Evolutionary conservation across 2,113 vertebrate species (phyloP).

Genomic region (Ammodramus savannarum): DNA sequence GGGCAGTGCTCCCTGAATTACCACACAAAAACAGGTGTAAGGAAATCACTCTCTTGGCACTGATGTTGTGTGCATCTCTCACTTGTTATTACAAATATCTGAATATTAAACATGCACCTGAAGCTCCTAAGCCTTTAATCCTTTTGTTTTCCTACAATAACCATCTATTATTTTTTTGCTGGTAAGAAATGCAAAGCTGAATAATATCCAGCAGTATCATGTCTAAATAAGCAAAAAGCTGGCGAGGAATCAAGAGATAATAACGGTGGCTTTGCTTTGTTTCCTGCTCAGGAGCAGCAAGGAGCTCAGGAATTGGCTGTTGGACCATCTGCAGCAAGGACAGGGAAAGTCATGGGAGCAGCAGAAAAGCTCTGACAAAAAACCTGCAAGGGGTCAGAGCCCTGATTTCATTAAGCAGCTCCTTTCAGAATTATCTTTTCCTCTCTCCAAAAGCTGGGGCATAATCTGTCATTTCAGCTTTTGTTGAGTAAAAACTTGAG

Average conservation of each 20-base stretch:
- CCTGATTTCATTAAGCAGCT: background rate
- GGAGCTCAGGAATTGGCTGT: background rate
- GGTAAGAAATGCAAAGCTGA: background rate
- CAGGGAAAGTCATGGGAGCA: background rate
- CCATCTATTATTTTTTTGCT: background rate
- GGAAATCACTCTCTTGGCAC: background rate
- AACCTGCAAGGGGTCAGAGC: background rate
- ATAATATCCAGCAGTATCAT: background rate
- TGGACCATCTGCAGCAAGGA: slow-evolving; percentile 49
- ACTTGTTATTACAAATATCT: background rate
- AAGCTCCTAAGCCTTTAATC: background rate
- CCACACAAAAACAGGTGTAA: background rate
- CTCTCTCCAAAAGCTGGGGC: background rate
- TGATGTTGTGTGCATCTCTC: background rate
- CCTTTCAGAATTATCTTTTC: background rate
- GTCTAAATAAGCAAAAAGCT: background rate
- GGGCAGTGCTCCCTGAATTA: background rate
- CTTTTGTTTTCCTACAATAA: background rate
- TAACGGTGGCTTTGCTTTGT: slow-evolving; percentile 1
- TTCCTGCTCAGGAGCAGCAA: slow-evolving; percentile 29
- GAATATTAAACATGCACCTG: background rate
- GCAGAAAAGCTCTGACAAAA: background rate
- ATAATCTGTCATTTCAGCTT: background rate
- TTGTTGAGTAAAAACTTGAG: background rate
- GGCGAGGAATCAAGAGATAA: background rate